These are phyloP conservation scores for Coranthus polyacanthus DNA, from an alignment of 2,797 vertebrate genomes.

Conservation along the genomic window DNA sequence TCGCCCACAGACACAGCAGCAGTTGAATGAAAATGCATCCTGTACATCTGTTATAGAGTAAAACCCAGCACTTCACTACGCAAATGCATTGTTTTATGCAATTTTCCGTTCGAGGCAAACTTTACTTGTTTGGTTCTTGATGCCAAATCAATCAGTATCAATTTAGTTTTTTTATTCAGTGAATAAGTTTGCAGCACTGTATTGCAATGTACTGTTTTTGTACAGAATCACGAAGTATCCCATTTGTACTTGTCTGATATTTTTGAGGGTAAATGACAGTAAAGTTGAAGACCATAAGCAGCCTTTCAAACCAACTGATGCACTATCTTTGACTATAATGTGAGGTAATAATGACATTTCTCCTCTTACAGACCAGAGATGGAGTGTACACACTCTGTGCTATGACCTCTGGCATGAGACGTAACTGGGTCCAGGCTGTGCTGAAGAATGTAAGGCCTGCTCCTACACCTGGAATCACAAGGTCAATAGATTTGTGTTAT, in stretches of 20 bases:
- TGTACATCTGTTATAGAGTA: too few species aligned
- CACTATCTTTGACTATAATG: neutral
- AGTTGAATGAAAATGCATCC: too few species aligned
- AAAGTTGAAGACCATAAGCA: neutral
- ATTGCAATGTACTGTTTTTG: too few species aligned
- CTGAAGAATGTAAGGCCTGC: constrained; percentile 91
- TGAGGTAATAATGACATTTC: neutral
- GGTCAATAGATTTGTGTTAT: constrained; percentile 76
- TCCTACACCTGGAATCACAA: constrained; percentile 85
- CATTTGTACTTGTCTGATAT: too few species aligned
- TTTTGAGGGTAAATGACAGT: neutral
- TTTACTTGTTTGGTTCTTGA: too few species aligned
- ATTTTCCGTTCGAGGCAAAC: neutral
- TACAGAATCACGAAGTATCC: neutral
- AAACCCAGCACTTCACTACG: too few species aligned
- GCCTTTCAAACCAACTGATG: neutral
- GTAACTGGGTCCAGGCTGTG: constrained; percentile 95
- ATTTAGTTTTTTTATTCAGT: too few species aligned
- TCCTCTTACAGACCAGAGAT: constrained; percentile 88
- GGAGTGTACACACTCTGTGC: constrained; percentile 91
- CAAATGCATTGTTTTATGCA: neutral
- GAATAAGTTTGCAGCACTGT: too few species aligned
- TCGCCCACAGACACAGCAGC: too few species aligned
- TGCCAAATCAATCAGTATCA: too few species aligned
- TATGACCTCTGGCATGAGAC: constrained; percentile 92